phyloP scores from a whole-genome alignment of 2,888 invertebrate species.

The Rotaria magnacalcarata region DNA sequence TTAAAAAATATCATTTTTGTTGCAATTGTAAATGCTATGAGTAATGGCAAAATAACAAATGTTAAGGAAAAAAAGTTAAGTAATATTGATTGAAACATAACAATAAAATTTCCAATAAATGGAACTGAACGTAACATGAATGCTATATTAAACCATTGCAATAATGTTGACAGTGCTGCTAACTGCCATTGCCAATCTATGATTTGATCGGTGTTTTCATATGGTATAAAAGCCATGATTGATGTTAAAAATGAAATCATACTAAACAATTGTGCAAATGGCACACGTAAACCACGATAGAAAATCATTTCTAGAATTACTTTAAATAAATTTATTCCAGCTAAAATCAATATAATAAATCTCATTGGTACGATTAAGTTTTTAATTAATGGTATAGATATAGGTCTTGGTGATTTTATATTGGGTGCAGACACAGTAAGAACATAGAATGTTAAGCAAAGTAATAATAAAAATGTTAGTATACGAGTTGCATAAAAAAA shows the following conservation, averaged over 20 bases:
- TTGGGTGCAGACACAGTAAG: neutral
- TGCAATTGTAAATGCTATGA: neutral
- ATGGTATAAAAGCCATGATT: neutral
- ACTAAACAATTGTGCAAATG: conserved; percentile 7
- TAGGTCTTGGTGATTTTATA: neutral
- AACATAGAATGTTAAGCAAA: neutral
- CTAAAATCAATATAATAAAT: neutral
- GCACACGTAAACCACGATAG: conserved; percentile 5
- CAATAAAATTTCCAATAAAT: conserved; percentile 16
- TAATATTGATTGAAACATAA: neutral
- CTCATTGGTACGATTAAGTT: neutral
- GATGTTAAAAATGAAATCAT: neutral
- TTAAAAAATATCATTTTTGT: conserved; percentile 32
- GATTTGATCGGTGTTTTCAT: neutral
- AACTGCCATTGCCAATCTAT: neutral
- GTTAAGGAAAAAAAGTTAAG: neutral
- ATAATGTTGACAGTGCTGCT: neutral
- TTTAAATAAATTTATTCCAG: neutral
- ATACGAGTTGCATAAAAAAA: neutral
- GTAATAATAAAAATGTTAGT: neutral
- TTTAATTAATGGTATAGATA: neutral
- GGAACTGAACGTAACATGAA: conserved; percentile 21
- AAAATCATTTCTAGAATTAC: neutral
- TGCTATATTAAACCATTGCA: conserved; percentile 8
- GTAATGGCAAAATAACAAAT: neutral